phyloP scores from a whole-genome alignment of 2,797 vertebrate genomes.

The Coccyzus lansbergi region DNA sequence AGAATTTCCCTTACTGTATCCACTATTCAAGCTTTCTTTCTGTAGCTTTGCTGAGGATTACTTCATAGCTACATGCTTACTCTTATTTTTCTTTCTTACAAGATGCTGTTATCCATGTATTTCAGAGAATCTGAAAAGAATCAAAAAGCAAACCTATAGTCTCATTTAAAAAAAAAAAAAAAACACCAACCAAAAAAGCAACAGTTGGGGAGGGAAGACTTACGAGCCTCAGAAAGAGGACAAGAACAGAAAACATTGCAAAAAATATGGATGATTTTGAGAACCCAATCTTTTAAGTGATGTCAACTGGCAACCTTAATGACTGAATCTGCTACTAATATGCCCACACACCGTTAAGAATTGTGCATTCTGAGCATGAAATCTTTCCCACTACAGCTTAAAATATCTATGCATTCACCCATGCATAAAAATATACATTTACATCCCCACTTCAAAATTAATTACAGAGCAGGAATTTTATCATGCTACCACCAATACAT shows the following conservation, averaged over 20 bases:
- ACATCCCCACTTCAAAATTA: neutral
- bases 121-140: neutral
- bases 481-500: neutral
- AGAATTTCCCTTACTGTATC: neutral
- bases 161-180: neutral
- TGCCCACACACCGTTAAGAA: neutral
- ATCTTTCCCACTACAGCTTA: neutral
- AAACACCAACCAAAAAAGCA: too few relatives aligned
- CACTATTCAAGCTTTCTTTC: neutral
- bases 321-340: constrained; percentile 23
- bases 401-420: neutral
- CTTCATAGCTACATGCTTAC: neutral
- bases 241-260: neutral
- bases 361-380: neutral
- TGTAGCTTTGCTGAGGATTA: neutral
- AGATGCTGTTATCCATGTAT: neutral
- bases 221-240: neutral
- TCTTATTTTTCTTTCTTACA: neutral
- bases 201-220: neutral
- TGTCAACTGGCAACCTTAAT: neutral
- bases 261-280: neutral
- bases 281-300: neutral
- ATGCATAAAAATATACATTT: neutral
- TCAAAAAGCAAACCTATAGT: neutral
- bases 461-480: constrained; percentile 15